Evolutionary conservation across 2,797 vertebrate genomes (phyloP).

Genomic region (Acanthornis magna): DNA sequence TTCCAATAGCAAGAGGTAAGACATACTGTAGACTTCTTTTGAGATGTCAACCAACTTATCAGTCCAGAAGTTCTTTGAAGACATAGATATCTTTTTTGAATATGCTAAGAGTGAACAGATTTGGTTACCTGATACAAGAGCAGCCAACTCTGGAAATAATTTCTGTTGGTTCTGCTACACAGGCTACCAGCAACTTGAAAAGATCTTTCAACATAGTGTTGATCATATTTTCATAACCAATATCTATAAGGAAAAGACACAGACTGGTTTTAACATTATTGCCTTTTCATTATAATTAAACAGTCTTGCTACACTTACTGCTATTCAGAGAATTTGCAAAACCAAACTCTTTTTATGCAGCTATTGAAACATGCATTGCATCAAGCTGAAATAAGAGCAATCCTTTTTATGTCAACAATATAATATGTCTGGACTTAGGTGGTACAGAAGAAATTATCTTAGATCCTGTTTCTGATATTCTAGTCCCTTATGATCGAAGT

Average conservation of each 20-base stretch:
- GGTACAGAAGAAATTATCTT: neutral
- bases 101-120: neutral
- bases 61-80: neutral
- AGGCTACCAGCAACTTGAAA: constrained; percentile 91
- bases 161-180: constrained; percentile 94
- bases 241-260: constrained; percentile 76
- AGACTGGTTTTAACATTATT: neutral
- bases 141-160: constrained; percentile 97
- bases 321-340: neutral
- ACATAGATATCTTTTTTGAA: neutral
- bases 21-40: neutral
- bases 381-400: neutral
- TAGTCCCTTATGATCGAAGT: neutral
- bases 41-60: neutral
- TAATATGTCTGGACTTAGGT: neutral
- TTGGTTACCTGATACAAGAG: constrained; percentile 92
- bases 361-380: neutral
- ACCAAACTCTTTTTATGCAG: neutral
- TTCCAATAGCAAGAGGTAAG: neutral
- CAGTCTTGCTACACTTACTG: neutral
- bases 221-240: constrained; percentile 92
- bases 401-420: neutral
- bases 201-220: constrained; percentile 95
- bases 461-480: neutral
- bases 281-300: neutral